Evolutionary conservation across 1,140 invertebrate genomes (phyloP).

Genomic region (Drepana arcuata): DNA sequence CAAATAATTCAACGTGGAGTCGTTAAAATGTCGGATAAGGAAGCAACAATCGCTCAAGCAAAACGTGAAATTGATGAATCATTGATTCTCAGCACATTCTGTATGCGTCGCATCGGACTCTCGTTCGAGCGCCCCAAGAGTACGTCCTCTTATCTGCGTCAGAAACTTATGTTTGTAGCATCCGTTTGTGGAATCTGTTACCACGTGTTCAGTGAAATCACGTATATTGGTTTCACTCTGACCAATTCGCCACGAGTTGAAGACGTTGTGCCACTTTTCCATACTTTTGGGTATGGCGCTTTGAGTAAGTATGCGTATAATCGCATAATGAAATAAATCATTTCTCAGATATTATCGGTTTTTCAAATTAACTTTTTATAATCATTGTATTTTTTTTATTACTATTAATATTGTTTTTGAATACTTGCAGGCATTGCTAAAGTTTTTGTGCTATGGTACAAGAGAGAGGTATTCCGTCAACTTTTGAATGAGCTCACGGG

Average conservation of each 20-base stretch:
- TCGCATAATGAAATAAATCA: too few relatives aligned
- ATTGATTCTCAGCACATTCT: constrained; percentile 34
- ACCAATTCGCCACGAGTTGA: constrained; percentile 49
- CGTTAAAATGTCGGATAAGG: constrained; percentile 38
- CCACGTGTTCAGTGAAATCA: constrained; percentile 58
- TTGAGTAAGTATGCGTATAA: constrained; percentile 58
- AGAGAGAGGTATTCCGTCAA: constrained; percentile 46
- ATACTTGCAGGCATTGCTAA: constrained; percentile 48
- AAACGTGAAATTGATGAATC: constrained; percentile 46
- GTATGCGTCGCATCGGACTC: constrained; percentile 46
- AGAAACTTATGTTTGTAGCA: constrained; percentile 38
- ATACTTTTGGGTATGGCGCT: constrained; percentile 54
- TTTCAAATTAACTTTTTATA: too few relatives aligned
- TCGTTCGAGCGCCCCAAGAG: constrained; percentile 32
- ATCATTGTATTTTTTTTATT: too few relatives aligned
- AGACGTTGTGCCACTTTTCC: constrained; percentile 56
- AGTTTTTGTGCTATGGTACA: constrained; percentile 49
- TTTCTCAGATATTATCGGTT: too few relatives aligned
- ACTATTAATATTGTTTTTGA: too few relatives aligned
- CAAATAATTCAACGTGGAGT: too few relatives aligned
- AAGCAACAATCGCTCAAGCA: constrained; percentile 24
- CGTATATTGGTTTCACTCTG: constrained; percentile 44
- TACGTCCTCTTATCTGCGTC: constrained; percentile 17
- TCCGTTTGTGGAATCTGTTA: constrained; percentile 43
- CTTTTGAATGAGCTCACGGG: constrained; percentile 40